Conservation (phyloP, 2,888 invertebrate genomes). For the Chymomyza caudatula region DNA sequence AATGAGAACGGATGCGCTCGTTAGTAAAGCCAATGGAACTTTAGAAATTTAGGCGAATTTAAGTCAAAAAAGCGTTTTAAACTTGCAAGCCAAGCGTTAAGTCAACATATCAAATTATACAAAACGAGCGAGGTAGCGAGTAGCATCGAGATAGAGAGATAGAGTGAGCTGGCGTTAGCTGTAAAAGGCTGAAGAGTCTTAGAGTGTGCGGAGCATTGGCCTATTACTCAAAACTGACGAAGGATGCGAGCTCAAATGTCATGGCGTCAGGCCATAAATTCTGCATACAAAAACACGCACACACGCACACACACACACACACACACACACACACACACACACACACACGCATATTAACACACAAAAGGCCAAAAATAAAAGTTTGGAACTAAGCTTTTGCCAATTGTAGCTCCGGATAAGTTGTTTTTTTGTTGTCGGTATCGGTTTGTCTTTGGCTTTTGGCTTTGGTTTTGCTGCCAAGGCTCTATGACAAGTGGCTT, state of each 20-base stretch:
- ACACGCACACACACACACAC: not conserved
- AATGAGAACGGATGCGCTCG: slow-evolving; percentile 6
- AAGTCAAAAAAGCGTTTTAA: slow-evolving; percentile 34
- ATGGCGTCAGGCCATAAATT: slow-evolving; percentile 53
- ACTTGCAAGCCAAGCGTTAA: slow-evolving; percentile 43
- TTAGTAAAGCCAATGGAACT: not conserved
- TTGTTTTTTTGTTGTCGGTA: slow-evolving; percentile 15
- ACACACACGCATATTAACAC: not conserved
- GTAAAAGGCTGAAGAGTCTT: slow-evolving; percentile 25
- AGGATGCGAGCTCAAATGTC: slow-evolving; percentile 64
- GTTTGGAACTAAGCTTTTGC: not conserved
- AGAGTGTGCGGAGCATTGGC: slow-evolving; percentile 18
- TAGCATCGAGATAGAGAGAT: no score
- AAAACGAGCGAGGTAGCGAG: not conserved
- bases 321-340: slow-evolving; percentile 2
- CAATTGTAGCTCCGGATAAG: not conserved
- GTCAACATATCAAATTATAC: slow-evolving; percentile 16
- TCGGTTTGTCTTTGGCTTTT: slow-evolving; percentile 30
- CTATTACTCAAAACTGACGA: slow-evolving; percentile 40
- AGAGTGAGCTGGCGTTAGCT: slow-evolving; percentile 4
- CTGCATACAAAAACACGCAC: slow-evolving; percentile 16
- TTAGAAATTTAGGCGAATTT: not conserved
- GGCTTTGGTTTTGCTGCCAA: not conserved
- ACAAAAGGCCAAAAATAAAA: not conserved
- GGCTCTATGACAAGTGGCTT: not conserved